Evolutionary conservation across 1,140 invertebrate genomes (phyloP).

Genomic region (Brachionus asplanchnoidis): DNA sequence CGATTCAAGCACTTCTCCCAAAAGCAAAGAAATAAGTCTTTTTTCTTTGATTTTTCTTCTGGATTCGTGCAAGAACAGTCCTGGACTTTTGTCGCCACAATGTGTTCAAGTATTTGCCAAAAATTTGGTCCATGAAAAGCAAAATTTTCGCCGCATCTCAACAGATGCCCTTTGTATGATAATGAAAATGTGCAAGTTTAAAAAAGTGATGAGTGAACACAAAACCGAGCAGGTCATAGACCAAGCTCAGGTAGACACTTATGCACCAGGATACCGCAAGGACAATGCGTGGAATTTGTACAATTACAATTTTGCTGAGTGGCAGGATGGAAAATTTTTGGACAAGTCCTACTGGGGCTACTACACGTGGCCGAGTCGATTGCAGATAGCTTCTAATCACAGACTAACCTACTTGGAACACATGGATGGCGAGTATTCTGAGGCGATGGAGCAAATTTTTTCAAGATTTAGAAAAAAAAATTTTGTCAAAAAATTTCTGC

Average conservation of each 20-base stretch:
- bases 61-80: neutral
- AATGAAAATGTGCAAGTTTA: slow-evolving; percentile 18
- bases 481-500: slow-evolving; percentile 69
- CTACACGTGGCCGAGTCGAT: slow-evolving; percentile 72
- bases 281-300: slow-evolving; percentile 26
- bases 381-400: slow-evolving; percentile 38
- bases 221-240: neutral
- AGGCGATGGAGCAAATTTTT: slow-evolving; percentile 55
- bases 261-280: neutral
- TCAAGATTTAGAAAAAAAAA: slow-evolving; percentile 57
- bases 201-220: neutral
- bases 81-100: neutral
- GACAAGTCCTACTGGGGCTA: slow-evolving; percentile 71
- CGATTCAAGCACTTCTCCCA: slow-evolving; percentile 19
- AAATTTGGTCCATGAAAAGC: slow-evolving; percentile 9
- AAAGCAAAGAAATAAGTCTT: slow-evolving; percentile 35
- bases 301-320: neutral
- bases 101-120: neutral
- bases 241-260: neutral
- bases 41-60: slow-evolving; percentile 36
- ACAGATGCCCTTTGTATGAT: slow-evolving; percentile 12
- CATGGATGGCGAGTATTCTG: slow-evolving; percentile 60
- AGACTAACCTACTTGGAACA: slow-evolving; percentile 44
- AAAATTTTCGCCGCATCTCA: neutral
- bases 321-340: slow-evolving; percentile 57